Evolutionary conservation across 2,113 vertebrate species (phyloP), one percentile per base, ranked within the genome.

Genomic region (Phasianus colchicus): DNA sequence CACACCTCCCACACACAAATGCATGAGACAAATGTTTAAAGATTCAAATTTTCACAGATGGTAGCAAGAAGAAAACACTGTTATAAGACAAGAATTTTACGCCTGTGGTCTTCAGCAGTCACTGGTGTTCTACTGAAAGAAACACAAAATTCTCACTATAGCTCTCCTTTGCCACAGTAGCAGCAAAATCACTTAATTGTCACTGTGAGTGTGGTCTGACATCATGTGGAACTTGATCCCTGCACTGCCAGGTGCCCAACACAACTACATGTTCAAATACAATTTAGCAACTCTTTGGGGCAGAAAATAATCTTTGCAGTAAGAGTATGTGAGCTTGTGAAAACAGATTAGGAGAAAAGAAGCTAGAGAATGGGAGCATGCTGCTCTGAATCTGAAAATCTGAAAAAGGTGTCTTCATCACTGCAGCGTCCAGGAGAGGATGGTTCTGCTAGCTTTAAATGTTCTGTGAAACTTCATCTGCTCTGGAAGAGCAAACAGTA

Each of bases 1-100:
- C 73, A 80, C 93, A 96, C 95, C 88, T 97, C 94, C 95, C 89
- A 95, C 95, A 95, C 83, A 91, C 69, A 95, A 95, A 92, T 52
- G 89, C 83, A 89, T 60, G 73, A 91, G 65, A 95, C 60, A 92
- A 96, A 96, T 81, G 91, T 94, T 95, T 96, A 91, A 91, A 95
- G 79, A 72, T 88, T 91, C 75, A 88, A 61, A 80, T 86, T 90
- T 91, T 88, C 82, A 83, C 95, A 95, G 91, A 95, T 91, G 89
- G 88, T 48, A 84, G 60, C 38, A 75, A 89, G 61, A 84, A 90
- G 88, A 86, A 95, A 95, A 95, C 38, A 93, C n/a, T 80, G 66
- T 82, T 38, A 19, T 27, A 70, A 76, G 71, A 91, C 38, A 92
- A 86, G 47, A 83, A 69, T 80, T 96, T 79, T 48, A 85, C 66